Percentiles rank a stretch among this genome's conserved stretches.
These are phyloP conservation scores for Athrips mouffetella DNA, from an alignment of 2,888 invertebrate genomes.

Conservation along the genomic window DNA sequence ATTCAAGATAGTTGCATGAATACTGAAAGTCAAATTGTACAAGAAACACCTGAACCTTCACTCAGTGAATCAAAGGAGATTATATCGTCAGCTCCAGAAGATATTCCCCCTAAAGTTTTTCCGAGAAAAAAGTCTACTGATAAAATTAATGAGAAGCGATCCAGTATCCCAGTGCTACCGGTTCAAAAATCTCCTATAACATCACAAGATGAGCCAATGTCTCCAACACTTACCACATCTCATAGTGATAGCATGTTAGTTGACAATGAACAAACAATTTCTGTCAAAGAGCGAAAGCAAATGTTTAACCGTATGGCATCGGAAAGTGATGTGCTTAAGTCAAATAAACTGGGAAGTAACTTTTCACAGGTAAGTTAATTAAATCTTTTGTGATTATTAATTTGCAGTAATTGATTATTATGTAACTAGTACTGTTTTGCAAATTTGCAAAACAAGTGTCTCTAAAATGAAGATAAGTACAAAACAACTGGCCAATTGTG, in stretches of 20 bases:
- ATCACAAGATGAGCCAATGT: slow-evolving; percentile 37
- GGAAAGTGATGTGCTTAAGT: slow-evolving; percentile 82
- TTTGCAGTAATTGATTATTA: too few relatives aligned
- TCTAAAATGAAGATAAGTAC: too few relatives aligned
- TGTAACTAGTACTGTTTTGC: too few relatives aligned
- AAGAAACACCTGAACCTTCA: slow-evolving; percentile 30
- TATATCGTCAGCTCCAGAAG: slow-evolving; percentile 30
- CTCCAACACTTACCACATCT: slow-evolving; percentile 47
- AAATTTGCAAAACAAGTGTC: too few relatives aligned
- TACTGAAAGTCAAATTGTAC: slow-evolving; percentile 17
- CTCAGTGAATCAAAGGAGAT: slow-evolving; percentile 28
- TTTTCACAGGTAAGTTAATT: slow-evolving; percentile 79
- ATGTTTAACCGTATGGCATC: slow-evolving; percentile 96
- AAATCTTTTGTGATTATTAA: slow-evolving; percentile 5
- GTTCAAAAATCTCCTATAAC: slow-evolving; percentile 41
- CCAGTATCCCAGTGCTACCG: slow-evolving; percentile 34
- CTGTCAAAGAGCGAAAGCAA: slow-evolving; percentile 94
- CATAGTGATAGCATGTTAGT: slow-evolving; percentile 62
- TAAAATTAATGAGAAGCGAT: slow-evolving; percentile 45
- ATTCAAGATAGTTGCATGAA: slow-evolving; percentile 41
- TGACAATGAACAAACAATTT: slow-evolving; percentile 82
- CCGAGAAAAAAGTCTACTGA: slow-evolving; percentile 58
- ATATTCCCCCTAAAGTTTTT: slow-evolving; percentile 53
- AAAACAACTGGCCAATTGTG: too few relatives aligned
- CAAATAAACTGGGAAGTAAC: slow-evolving; percentile 50